Evolutionary conservation across 2,888 invertebrate genomes (phyloP).

Genomic region (Zaprionus lineosus): DNA sequence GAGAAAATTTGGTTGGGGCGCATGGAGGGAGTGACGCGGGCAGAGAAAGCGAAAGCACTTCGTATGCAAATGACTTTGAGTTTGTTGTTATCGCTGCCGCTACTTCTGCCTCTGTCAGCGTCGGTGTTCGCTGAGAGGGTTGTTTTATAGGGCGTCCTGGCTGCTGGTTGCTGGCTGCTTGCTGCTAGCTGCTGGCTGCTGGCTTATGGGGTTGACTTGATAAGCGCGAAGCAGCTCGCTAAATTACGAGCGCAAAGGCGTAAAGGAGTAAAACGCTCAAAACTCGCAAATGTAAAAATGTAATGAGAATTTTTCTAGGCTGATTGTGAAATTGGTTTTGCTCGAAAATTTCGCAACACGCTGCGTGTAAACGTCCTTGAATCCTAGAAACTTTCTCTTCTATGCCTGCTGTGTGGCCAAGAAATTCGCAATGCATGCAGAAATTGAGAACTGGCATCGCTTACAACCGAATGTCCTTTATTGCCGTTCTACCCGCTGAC

Average conservation of each 20-base stretch:
- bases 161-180: too few species aligned
- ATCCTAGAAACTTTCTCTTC: slow-evolving; percentile 56
- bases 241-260: slow-evolving; percentile 46
- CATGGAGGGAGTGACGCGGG: slow-evolving; percentile 1
- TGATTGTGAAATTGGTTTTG: slow-evolving; percentile 22
- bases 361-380: slow-evolving; percentile 54
- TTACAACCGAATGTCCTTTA: slow-evolving; percentile 35
- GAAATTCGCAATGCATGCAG: slow-evolving; percentile 47
- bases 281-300: slow-evolving; percentile 48
- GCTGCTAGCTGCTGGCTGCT: too few species aligned
- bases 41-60: slow-evolving; percentile 73
- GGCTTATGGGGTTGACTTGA: slow-evolving; percentile 50
- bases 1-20: slow-evolving; percentile 21
- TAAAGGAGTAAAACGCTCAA: slow-evolving; percentile 33
- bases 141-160: slow-evolving; percentile 40
- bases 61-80: slow-evolving; percentile 73
- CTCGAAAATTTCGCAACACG: slow-evolving; percentile 39
- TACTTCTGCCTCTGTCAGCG: slow-evolving; percentile 27
- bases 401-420: slow-evolving; percentile 46
- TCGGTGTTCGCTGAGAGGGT: slow-evolving; percentile 60
- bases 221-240: slow-evolving; percentile 56
- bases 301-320: slow-evolving; percentile 44
- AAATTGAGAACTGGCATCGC: slow-evolving; percentile 48
- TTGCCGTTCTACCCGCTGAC: slow-evolving; percentile 28
- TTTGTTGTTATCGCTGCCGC: slow-evolving; percentile 65